A percentile compares a stretch with the other conserved stretches of the same genome.
These are phyloP conservation scores for Hirudo medicinalis DNA, from an alignment of 1,140 invertebrate species.

Conservation along the genomic window DNA sequence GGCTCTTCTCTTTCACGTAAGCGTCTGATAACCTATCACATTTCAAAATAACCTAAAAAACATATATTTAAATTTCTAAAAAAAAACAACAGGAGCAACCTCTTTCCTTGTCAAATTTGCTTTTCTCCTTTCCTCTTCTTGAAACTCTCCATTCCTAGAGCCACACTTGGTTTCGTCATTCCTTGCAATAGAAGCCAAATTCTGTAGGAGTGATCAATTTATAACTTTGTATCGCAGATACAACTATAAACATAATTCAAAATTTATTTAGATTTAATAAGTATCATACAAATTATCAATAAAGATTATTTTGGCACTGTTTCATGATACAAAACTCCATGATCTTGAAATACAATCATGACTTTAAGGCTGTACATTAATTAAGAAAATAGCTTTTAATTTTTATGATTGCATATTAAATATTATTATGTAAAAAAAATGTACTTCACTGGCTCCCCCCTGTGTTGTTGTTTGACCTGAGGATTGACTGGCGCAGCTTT, in stretches of 20 bases:
- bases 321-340: no score
- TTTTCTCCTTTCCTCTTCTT: conserved; percentile 9
- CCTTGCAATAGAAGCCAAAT: background rate
- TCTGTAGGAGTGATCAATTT: background rate
- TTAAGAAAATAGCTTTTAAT: no score
- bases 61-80: background rate
- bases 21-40: conserved; percentile 57
- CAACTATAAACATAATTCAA: background rate
- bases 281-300: background rate
- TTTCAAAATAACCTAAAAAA: background rate
- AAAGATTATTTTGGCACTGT: no score
- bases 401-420: no score
- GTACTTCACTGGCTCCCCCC: no score
- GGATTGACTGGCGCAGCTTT: no score
- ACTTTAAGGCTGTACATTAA: no score
- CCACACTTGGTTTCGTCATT: background rate
- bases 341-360: no score
- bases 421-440: no score
- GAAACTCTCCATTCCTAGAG: background rate
- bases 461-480: no score
- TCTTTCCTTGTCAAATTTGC: conserved; percentile 5
- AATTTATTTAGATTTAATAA: background rate
- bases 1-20: conserved; percentile 80
- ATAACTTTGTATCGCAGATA: background rate
- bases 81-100: background rate